These are phyloP conservation scores for Tylochromis polylepis DNA, from an alignment of 2,113 vertebrate genomes.

Conservation along the genomic window DNA sequence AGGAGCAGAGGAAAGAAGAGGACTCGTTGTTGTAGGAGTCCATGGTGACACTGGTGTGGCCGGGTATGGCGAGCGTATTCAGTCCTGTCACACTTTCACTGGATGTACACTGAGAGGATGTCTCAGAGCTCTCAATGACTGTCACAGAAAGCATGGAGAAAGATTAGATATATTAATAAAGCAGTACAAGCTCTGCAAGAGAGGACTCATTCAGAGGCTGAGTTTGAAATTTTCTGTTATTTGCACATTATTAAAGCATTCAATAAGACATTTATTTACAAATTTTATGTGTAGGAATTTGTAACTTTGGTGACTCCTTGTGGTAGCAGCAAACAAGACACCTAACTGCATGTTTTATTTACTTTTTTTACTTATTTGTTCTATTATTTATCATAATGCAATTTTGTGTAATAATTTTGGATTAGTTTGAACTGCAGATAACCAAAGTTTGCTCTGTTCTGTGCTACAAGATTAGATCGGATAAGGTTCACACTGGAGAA, in stretches of 20 bases:
- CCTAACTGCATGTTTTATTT: not conserved
- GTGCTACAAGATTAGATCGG: not conserved
- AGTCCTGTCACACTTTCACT: conserved; percentile 65
- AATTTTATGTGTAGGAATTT: not conserved
- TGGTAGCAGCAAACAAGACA: not conserved
- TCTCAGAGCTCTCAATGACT: conserved; percentile 75
- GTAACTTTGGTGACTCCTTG: conserved; percentile 14
- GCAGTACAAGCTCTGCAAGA: not conserved
- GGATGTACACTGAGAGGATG: conserved; percentile 74
- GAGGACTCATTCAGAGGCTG: not conserved
- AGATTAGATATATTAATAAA: not conserved
- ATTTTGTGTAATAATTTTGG: not conserved
- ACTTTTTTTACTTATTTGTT: not conserved
- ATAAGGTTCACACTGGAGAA: not conserved
- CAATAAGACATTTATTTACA: not conserved
- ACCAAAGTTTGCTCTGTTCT: not conserved
- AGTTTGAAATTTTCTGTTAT: not conserved
- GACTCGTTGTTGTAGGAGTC: conserved; percentile 56
- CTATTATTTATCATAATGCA: not conserved
- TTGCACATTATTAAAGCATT: not conserved
- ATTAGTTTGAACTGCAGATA: not conserved
- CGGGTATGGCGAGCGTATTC: conserved; percentile 38
- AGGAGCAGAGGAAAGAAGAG: conserved; percentile 57
- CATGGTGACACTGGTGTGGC: conserved; percentile 29
- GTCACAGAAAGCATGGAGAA: not conserved